Conservation (phyloP, 2,113 vertebrate species). For the Tricholaema leucomelas region DNA sequence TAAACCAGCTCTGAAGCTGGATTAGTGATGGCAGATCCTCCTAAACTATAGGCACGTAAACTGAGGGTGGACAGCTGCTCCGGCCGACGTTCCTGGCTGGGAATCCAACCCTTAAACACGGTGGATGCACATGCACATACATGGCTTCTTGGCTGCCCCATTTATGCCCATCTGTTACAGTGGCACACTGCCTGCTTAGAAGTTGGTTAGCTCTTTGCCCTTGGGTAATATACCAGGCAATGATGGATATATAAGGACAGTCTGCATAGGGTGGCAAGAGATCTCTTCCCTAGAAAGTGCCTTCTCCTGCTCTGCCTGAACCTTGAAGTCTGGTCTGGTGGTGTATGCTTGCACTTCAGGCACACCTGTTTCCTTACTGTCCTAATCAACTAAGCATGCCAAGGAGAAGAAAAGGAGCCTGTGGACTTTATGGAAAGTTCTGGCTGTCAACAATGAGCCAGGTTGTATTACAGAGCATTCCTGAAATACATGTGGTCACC, state of each 20-base stretch:
- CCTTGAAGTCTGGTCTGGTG: background rate
- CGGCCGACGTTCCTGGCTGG: conserved; percentile 54
- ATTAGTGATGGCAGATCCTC: conserved; percentile 70
- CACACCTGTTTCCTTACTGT: background rate
- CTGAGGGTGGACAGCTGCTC: conserved; percentile 70
- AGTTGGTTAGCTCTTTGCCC: conserved; percentile 65
- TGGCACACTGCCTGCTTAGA: conserved; percentile 68
- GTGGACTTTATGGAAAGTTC: conserved; percentile 50
- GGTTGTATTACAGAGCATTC: conserved; percentile 68
- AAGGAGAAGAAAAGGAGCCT: conserved; percentile 28
- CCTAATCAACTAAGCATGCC: background rate
- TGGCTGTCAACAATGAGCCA: conserved; percentile 61
- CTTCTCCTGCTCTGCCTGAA: background rate
- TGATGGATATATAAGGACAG: conserved; percentile 21
- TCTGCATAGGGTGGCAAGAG: background rate
- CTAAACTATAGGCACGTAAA: conserved; percentile 72
- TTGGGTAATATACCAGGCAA: conserved; percentile 43
- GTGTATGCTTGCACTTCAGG: background rate
- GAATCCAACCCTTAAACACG: conserved; percentile 65
- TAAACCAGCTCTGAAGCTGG: conserved; percentile 72
- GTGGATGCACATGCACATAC: conserved; percentile 69
- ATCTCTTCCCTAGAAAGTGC: conserved; percentile 19
- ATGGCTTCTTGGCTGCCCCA: conserved; percentile 67
- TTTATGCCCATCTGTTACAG: conserved; percentile 69
- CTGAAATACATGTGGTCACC: conserved; percentile 31